Evolutionary conservation across 2,113 vertebrate species (phyloP), one percentile per base, ranked within the genome.

Genomic region (Eolophus roseicapilla): DNA sequence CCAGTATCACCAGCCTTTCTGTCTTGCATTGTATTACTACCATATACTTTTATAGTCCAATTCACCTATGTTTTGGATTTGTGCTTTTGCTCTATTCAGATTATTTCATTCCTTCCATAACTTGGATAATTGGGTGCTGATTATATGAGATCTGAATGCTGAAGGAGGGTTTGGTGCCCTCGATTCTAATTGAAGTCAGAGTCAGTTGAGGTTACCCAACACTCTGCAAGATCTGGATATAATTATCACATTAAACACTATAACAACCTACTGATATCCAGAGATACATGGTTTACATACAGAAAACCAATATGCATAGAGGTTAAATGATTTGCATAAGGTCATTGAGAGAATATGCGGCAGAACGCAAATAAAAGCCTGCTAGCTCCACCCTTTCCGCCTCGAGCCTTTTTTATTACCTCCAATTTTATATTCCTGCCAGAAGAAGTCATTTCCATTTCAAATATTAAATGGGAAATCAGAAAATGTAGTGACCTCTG

Each of bases 261-360:
- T 63, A 90, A 92, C 49, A 96, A 74, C 60, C 50, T 67, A 70
- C 50, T 71, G 68, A 93, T 92, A 86, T 10, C 53, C 78, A 85
- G 67, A 85, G 84, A 94, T 74, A 65, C 85, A 80, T 0, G 2
- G 49, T 92, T 93, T 92, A 86, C 82, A 89, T 92, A 92, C 35
- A 65, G 90, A 95, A 93, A 95, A 88, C 73, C 77, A 93, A 96
- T 94, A 88, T 89, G 80, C 92, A 92, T 53, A 85, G 63, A 94
- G 95, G 95, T 95, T 86, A 96, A 92, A 55, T 52, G 33, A 96
- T 94, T 96, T 97, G 96, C 93, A 96, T 96, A 97, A 96, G 92
- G 96, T 96, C 93, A 95, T 7, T 5, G 75, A 91, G 46, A 85
- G 68, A 95, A 50, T 90, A 80, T n/a, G 91, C 44, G 25, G 87